A percentile compares a stretch with the other conserved stretches of the same genome.
These are phyloP conservation scores for Phortica magna DNA, from an alignment of 2,888 invertebrate genomes.

Conservation along the genomic window DNA sequence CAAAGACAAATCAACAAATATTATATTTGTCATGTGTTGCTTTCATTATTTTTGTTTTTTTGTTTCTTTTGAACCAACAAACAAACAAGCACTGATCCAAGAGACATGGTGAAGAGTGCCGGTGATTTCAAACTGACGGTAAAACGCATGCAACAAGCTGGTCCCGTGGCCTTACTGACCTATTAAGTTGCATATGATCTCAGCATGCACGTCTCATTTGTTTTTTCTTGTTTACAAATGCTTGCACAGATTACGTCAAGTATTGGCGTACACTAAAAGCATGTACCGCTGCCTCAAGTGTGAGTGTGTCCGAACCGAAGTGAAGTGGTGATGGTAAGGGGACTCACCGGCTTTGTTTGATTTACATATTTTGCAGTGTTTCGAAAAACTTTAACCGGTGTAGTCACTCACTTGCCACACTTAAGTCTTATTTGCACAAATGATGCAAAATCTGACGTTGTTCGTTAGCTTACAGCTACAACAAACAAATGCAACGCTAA, in stretches of 20 bases:
- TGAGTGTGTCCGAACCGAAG: too few relatives aligned
- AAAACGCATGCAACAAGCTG: constrained; percentile 48
- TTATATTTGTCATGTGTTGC: constrained; percentile 69
- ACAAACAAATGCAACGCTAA: background rate
- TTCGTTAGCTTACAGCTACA: constrained; percentile 9
- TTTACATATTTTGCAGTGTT: too few relatives aligned
- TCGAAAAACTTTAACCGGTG: background rate
- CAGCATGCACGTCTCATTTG: background rate
- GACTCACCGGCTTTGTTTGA: too few relatives aligned
- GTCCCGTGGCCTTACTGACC: constrained; percentile 59
- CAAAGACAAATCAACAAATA: constrained; percentile 64
- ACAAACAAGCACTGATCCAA: constrained; percentile 46
- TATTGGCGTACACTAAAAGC: background rate
- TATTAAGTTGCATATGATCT: constrained; percentile 59
- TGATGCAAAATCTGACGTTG: constrained; percentile 8
- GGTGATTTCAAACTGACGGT: background rate
- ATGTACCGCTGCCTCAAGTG: too few relatives aligned
- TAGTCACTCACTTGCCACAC: background rate
- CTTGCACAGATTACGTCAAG: constrained; percentile 22
- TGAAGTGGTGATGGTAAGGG: too few relatives aligned
- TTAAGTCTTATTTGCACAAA: constrained; percentile 20
- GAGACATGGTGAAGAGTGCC: background rate
- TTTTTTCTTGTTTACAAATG: constrained; percentile 15
- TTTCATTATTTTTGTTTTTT: background rate
- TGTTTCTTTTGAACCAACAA: constrained; percentile 55